A percentile compares a stretch with the other conserved stretches of the same genome.
These are phyloP conservation scores for Chloroclysta siterata DNA, from an alignment of 2,888 invertebrate genomes.

Conservation along the genomic window DNA sequence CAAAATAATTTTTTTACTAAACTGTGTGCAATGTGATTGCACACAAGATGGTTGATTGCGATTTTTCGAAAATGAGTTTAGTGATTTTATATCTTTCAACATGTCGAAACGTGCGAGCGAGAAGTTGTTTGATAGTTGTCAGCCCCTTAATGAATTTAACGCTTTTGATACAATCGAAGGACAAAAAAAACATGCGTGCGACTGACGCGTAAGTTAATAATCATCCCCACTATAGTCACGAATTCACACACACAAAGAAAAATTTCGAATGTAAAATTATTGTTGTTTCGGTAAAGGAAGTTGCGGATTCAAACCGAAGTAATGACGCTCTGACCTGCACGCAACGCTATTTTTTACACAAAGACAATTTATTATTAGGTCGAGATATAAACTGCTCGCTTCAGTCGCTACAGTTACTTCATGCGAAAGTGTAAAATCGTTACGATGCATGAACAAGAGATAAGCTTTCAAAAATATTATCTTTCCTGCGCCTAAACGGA, in stretches of 20 bases:
- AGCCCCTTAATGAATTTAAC: slow-evolving; percentile 39
- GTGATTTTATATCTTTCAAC: too few species aligned
- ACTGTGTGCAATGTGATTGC: too few species aligned
- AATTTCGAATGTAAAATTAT: slow-evolving; percentile 57
- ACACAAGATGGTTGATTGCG: too few species aligned
- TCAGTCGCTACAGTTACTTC: slow-evolving; percentile 54
- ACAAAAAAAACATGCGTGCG: slow-evolving; percentile 64
- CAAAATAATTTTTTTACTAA: too few species aligned
- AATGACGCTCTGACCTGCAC: slow-evolving; percentile 66
- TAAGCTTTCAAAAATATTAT: slow-evolving; percentile 78
- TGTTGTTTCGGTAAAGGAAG: slow-evolving; percentile 74
- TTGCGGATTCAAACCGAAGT: slow-evolving; percentile 70
- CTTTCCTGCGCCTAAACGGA: slow-evolving; percentile 62
- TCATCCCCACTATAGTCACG: slow-evolving; percentile 45
- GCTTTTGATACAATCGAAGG: slow-evolving; percentile 58
- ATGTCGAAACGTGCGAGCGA: too few species aligned
- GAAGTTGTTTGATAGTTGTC: too few species aligned
- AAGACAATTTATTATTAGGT: slow-evolving; percentile 50
- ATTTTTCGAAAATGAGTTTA: too few species aligned
- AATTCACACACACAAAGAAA: slow-evolving; percentile 63
- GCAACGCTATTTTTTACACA: slow-evolving; percentile 46
- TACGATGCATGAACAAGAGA: slow-evolving; percentile 73
- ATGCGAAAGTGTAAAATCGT: slow-evolving; percentile 70
- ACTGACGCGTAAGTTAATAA: slow-evolving; percentile 54
- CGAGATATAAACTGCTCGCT: slow-evolving; percentile 51